A percentile compares a stretch with the other conserved stretches of the same genome.
Conservation (phyloP, 1,140 invertebrate genomes). For the Drosophila ficusphila region DNA sequence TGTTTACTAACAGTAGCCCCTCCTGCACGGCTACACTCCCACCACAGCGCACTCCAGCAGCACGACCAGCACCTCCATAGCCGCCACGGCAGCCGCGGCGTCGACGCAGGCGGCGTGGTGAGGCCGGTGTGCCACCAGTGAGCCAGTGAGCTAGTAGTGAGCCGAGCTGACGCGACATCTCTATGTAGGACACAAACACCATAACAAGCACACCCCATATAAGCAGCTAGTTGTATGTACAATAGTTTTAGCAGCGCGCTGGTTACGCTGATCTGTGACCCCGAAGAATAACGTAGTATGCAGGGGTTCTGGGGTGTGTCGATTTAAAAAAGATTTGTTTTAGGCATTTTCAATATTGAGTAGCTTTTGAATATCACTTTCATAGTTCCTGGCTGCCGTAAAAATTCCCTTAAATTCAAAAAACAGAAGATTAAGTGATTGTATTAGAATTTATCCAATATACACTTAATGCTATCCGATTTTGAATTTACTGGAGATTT, state of each 20-base stretch:
- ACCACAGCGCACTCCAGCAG: slow-evolving; percentile 39
- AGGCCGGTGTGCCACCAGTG: slow-evolving; percentile 24
- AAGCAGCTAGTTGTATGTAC: slow-evolving; percentile 71
- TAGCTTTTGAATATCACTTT: not conserved
- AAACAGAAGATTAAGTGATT: too few species aligned
- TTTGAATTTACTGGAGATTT: too few species aligned
- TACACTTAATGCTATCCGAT: too few species aligned
- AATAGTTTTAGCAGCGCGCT: slow-evolving; percentile 68
- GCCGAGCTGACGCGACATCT: slow-evolving; percentile 36
- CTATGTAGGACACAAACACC: slow-evolving; percentile 18
- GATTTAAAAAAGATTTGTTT: too few species aligned
- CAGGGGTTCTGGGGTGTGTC: slow-evolving; percentile 5
- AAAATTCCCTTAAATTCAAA: too few species aligned
- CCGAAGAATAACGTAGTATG: slow-evolving; percentile 6
- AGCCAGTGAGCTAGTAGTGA: slow-evolving; percentile 23
- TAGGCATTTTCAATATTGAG: too few species aligned
- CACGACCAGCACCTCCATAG: slow-evolving; percentile 31
- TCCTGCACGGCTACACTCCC: slow-evolving; percentile 67
- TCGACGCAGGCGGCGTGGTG: slow-evolving; percentile 59
- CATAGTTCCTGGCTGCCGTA: too few species aligned
- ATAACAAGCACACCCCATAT: slow-evolving; percentile 43
- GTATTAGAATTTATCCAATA: too few species aligned
- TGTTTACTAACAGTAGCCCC: slow-evolving; percentile 83
- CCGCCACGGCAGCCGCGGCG: slow-evolving; percentile 41
- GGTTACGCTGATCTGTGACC: slow-evolving; percentile 46